Evolutionary conservation across 2,888 invertebrate species (phyloP), one percentile per base, ranked within the genome.

Genomic region (Hydraecia micacea): DNA sequence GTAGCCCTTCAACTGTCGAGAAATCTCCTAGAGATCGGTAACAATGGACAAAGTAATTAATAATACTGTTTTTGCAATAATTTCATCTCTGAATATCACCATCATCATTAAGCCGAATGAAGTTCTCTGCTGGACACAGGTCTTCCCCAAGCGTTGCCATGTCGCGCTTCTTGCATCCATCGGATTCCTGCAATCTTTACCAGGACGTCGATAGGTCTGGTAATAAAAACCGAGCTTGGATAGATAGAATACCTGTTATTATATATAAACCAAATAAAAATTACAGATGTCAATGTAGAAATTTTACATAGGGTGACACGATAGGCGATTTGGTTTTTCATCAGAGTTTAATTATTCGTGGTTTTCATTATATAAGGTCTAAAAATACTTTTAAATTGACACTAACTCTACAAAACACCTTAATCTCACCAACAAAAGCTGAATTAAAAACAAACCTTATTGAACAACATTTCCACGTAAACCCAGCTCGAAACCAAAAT

Each of bases 391-490:
- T 18, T 39, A 65, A 65, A 67, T 67, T 77, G 73, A 77, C 73
- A 58, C 46, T 80, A 73, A 75, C 21, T 39, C n/a, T 15, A n/a
- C n/a, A n/a, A n/a, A n/a, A n/a, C n/a, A 71, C 32, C 46, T 25
- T 60, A 73, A 83, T 68, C 46, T 69, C 4, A 69, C 62, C 0
- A 36, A 62, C 36, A 18, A 75, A 67, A 75, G 74, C 36, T 36
- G 79, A 81, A 78, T 78, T 75, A 78, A 81, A 81, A 67, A 66
- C 60, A 66, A 78, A 70, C 25, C 79, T 63, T 62, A 75, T 75
- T 78, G 36, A 62, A 46, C 63, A 76, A 68, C n/a, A 82, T 73
- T 85, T 49, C 18, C 60, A 82, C 66, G 77, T 69, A 84, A 85
- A 77, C 68, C 32, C 46, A 72, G 39, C 36, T 15, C 11, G 15